A percentile compares a stretch with the other conserved stretches of the same genome.
These are phyloP conservation scores for Copsychus sechellarum DNA, from an alignment of 2,113 vertebrate species.

Conservation along the genomic window DNA sequence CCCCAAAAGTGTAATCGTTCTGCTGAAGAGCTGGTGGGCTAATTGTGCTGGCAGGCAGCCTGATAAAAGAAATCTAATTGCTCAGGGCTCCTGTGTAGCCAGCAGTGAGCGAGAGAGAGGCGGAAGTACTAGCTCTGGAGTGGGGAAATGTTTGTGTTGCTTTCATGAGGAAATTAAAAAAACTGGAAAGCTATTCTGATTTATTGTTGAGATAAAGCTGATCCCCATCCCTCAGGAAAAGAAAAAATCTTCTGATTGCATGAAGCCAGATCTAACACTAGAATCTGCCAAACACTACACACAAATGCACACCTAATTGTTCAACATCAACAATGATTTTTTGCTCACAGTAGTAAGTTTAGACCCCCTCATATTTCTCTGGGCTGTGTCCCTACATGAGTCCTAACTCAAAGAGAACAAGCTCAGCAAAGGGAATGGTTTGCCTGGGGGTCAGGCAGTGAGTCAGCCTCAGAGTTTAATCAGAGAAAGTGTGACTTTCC, in stretches of 20 bases:
- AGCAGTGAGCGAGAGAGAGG: background rate
- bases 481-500: background rate
- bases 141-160: background rate
- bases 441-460: background rate
- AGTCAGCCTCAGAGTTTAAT: background rate
- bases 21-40: background rate
- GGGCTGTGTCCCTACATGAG: background rate
- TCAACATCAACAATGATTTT: background rate
- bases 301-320: background rate
- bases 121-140: background rate
- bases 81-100: background rate
- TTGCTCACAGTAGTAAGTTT: background rate
- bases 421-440: background rate
- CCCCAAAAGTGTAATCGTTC: background rate
- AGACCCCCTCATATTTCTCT: background rate
- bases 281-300: background rate
- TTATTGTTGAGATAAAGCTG: background rate
- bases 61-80: background rate
- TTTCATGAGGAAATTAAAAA: background rate
- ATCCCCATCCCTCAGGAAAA: background rate
- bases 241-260: background rate
- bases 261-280: background rate
- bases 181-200: background rate
- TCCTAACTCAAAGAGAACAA: background rate
- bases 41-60: background rate